A percentile compares a stretch with the other conserved stretches of the same genome.
These are phyloP conservation scores for Macrobrachium rosenbergii DNA, from an alignment of 1,140 invertebrate genomes.

Conservation along the genomic window DNA sequence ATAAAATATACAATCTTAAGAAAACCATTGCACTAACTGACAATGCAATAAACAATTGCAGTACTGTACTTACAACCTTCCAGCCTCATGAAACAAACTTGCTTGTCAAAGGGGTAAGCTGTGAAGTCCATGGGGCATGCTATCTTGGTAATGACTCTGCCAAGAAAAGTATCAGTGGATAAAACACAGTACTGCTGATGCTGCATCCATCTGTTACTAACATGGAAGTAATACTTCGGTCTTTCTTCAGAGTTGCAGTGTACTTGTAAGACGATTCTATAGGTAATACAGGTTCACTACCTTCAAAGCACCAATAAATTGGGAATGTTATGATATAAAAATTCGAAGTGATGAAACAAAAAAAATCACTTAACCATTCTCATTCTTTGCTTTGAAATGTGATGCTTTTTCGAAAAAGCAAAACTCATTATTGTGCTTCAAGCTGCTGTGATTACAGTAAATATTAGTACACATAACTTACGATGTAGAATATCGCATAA, in stretches of 20 bases:
- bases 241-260: too few relatives aligned
- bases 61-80: slow-evolving; percentile 61
- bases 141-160: slow-evolving; percentile 58
- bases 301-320: too few relatives aligned
- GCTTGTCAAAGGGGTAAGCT: slow-evolving; percentile 61
- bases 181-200: not conserved
- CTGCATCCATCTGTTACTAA: not conserved
- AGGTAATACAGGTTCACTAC: too few relatives aligned
- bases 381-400: too few relatives aligned
- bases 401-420: not conserved
- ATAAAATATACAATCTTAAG: too few relatives aligned
- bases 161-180: not conserved
- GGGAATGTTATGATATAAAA: too few relatives aligned
- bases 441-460: not conserved
- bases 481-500: slow-evolving; percentile 33
- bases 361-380: too few relatives aligned
- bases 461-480: slow-evolving; percentile 7
- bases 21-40: not conserved
- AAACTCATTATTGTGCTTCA: not conserved
- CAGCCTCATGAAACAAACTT: slow-evolving; percentile 52
- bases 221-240: not conserved
- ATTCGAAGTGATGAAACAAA: too few relatives aligned
- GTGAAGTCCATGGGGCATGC: slow-evolving; percentile 63
- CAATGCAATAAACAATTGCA: not conserved
- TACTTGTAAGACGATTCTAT: too few relatives aligned